Percentiles rank a stretch among this genome's conserved stretches.
Conservation (phyloP, 2,888 invertebrate genomes). For the Dione vanillae region DNA sequence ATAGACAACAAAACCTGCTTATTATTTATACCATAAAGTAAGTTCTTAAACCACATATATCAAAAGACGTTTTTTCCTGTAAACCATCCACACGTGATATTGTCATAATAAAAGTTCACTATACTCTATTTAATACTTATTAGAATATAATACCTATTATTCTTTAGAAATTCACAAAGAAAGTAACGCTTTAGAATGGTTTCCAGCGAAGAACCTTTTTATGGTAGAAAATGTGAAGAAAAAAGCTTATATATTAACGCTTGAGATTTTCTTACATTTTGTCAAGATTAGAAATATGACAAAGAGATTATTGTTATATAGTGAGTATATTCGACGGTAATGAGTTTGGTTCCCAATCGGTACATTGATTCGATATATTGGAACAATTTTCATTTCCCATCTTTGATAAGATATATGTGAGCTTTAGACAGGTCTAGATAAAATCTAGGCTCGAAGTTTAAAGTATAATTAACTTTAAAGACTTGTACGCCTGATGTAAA, state of each 20-base stretch:
- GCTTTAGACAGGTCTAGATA: too few species aligned
- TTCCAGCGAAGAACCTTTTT: not conserved
- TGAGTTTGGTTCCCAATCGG: not conserved
- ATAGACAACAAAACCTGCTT: too few species aligned
- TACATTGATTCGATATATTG: too few species aligned
- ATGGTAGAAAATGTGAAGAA: conserved; percentile 1
- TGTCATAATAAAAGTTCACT: conserved; percentile 9
- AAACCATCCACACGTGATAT: not conserved
- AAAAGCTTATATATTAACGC: not conserved
- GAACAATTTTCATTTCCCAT: too few species aligned
- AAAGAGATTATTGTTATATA: not conserved
- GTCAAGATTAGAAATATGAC: not conserved
- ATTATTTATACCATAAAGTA: not conserved
- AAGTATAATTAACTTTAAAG: too few species aligned
- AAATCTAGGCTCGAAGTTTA: too few species aligned
- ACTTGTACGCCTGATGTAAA: too few species aligned
- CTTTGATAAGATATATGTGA: too few species aligned
- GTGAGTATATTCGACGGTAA: not conserved
- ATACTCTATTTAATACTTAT: conserved; percentile 1
- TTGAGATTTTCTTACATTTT: not conserved
- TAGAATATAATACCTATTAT: not conserved
- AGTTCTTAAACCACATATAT: not conserved
- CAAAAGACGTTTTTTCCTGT: not conserved
- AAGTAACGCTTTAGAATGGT: not conserved
- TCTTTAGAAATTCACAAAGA: conserved; percentile 4